Conservation (phyloP, 1,140 invertebrate genomes). For the Atta cephalotes region DNA sequence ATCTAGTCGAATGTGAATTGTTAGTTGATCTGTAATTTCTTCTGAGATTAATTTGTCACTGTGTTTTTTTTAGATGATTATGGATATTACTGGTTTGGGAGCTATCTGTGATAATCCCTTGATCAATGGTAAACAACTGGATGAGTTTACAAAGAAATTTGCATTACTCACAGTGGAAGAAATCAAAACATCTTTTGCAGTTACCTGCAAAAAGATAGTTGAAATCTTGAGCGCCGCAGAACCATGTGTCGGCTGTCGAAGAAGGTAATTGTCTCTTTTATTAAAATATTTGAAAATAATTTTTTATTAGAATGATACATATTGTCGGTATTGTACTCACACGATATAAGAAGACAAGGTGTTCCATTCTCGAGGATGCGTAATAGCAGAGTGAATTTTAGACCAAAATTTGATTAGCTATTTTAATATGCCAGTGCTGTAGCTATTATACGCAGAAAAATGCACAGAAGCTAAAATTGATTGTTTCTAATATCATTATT, state of each 20-base stretch:
- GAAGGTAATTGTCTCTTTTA: constrained; percentile 89
- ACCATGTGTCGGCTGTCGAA: constrained; percentile 96
- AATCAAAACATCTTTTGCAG: constrained; percentile 92
- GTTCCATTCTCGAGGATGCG: no score
- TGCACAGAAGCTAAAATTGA: no score
- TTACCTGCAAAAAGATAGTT: constrained; percentile 93
- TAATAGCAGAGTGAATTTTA: no score
- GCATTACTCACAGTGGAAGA: constrained; percentile 92
- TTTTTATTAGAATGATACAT: constrained; percentile 51
- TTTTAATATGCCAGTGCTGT: no score
- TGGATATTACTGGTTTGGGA: constrained; percentile 94
- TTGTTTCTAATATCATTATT: no score
- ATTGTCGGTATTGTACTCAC: background rate
- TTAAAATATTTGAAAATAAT: constrained; percentile 30
- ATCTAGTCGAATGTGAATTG: background rate
- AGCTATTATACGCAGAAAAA: no score
- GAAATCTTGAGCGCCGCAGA: constrained; percentile 94
- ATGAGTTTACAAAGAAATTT: constrained; percentile 94
- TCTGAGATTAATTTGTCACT: background rate
- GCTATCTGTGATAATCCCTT: constrained; percentile 92
- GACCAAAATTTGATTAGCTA: no score
- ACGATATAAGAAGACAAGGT: no score
- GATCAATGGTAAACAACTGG: constrained; percentile 92
- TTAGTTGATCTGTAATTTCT: background rate
- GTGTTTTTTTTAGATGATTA: constrained; percentile 91